Evolutionary conservation across 1,140 invertebrate species (phyloP), one percentile per base, ranked within the genome.

Genomic region (Cyclina sinensis): DNA sequence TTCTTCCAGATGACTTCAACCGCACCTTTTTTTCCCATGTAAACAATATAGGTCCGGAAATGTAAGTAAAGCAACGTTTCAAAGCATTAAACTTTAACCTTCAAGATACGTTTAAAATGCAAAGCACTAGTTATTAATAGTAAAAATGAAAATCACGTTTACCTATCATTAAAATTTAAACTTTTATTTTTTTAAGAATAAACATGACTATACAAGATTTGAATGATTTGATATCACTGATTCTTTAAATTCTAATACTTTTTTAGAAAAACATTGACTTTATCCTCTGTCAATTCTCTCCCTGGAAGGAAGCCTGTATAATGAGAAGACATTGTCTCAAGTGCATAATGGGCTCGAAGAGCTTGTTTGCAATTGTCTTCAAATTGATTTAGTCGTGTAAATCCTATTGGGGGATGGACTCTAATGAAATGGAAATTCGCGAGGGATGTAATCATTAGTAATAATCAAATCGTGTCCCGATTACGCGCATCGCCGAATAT

Each of bases 371-470:
- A 76, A 86, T 86, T 86, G 84, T 78, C 84, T 86, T 86, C 30
- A 86, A 86, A 86, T 86, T 86, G 84, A 86, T 86, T 86, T 78
- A 86, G 84, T 86, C 84, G 68, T 78, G 70, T 39, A 86, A 86
- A 86, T 86, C 84, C 84, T 86, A 78, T 86, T 78, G 84, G 84
- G 82, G 74, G 74, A 76, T 65, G 27, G 84, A 14, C 74, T 80
- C 85, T 78, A 87, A 87, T 87, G 85, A 87, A 87, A 87, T 87
- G 85, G 85, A 87, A 87, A 87, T 59, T 62, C 85, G 80, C 9
- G 43, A 84, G 82, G 76, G 76, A 79, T 80, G 74, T 79, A 87
- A 87, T 87, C 85, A 87, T 68, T 78, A 78, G 85, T 70, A 87
- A 87, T 87, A 80, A 87, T 87, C 85, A 78, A 87, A 79, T 87